Conservation (phyloP, 2,113 vertebrate genomes). For the Polypterus senegalus region DNA sequence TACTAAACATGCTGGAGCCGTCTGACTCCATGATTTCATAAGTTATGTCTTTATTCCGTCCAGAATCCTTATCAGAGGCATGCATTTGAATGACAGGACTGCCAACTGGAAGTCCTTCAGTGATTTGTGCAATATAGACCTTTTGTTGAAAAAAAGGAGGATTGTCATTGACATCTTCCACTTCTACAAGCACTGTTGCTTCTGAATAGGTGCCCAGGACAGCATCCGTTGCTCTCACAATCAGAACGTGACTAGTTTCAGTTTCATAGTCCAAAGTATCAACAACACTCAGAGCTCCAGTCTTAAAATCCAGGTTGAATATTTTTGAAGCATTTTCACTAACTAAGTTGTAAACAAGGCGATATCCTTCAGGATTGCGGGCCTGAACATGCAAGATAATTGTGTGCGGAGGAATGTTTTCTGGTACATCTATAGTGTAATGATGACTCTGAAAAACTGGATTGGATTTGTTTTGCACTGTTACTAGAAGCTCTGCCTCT, state of each 20-base stretch:
- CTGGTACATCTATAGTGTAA: conserved; percentile 78
- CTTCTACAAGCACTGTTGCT: conserved; percentile 73
- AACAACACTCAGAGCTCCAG: conserved; percentile 71
- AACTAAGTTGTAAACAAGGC: conserved; percentile 83
- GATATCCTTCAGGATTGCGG: conserved; percentile 81
- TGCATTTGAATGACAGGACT: conserved; percentile 65
- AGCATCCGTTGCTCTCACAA: conserved; percentile 78
- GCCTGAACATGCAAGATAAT: conserved; percentile 88
- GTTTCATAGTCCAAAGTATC: conserved; percentile 82
- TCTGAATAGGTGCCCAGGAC: conserved; percentile 78
- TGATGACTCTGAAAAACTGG: conserved; percentile 82
- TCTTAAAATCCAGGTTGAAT: conserved; percentile 85
- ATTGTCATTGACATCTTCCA: conserved; percentile 90
- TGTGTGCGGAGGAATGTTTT: conserved; percentile 75
- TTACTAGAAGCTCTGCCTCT: conserved; percentile 64
- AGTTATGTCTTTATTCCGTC: conserved; percentile 63
- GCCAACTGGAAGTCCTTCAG: conserved; percentile 63
- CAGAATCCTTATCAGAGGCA: conserved; percentile 74
- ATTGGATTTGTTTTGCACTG: conserved; percentile 80
- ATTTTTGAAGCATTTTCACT: conserved; percentile 68
- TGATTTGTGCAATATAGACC: conserved; percentile 47
- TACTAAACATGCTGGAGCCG: conserved; percentile 56
- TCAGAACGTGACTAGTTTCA: conserved; percentile 59
- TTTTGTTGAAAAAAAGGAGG: conserved; percentile 63
- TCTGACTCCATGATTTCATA: conserved; percentile 66